Conservation (phyloP, 2,888 invertebrate genomes). For the Drosophila longiperda region DNA sequence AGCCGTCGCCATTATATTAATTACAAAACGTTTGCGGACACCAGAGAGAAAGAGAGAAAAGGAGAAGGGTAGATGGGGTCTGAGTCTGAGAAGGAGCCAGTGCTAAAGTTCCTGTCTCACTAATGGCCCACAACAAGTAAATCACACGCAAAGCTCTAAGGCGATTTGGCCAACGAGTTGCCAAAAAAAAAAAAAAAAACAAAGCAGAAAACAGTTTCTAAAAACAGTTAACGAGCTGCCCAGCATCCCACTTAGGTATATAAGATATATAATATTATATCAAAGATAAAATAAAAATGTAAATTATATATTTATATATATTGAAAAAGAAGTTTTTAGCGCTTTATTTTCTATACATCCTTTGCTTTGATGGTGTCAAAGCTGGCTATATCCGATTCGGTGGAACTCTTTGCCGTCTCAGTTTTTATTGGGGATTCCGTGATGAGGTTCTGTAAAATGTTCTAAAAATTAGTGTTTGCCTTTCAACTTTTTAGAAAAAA, state of each 20-base stretch:
- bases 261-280: neutral
- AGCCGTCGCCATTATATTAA: constrained; percentile 77
- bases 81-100: neutral
- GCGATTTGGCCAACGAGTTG: constrained; percentile 65
- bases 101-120: constrained; percentile 53
- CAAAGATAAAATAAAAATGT: neutral
- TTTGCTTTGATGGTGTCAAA: constrained; percentile 69
- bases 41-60: constrained; percentile 17
- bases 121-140: constrained; percentile 78
- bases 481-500: neutral
- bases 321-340: neutral
- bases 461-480: neutral
- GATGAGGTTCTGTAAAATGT: constrained; percentile 39
- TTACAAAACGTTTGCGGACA: constrained; percentile 73
- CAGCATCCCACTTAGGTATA: constrained; percentile 25
- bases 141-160: constrained; percentile 80
- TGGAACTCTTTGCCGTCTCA: constrained; percentile 26
- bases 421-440: constrained; percentile 15
- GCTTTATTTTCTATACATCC: constrained; percentile 31
- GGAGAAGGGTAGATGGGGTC: neutral
- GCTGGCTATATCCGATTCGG: constrained; percentile 76
- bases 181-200: constrained; percentile 13
- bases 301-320: neutral
- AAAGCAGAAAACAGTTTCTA: constrained; percentile 20
- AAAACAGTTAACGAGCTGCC: constrained; percentile 70